Evolutionary conservation across 2,113 vertebrate genomes (phyloP).

Genomic region (Mobula hypostoma): DNA sequence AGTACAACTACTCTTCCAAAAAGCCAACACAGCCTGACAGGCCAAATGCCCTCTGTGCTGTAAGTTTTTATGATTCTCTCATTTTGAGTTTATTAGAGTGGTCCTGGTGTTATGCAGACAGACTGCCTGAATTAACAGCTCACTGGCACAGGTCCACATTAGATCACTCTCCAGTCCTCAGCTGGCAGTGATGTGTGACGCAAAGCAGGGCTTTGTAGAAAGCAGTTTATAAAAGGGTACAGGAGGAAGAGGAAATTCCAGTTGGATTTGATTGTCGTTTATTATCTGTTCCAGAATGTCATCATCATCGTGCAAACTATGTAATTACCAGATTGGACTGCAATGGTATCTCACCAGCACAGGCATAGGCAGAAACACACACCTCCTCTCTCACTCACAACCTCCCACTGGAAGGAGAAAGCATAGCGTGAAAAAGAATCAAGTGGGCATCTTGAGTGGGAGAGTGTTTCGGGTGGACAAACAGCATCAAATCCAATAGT

Average conservation of each 20-base stretch:
- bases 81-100: neutral
- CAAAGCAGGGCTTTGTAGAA: neutral
- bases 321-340: slow-evolving; percentile 2
- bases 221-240: neutral
- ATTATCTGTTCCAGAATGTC: neutral
- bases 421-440: neutral
- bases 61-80: neutral
- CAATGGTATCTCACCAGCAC: neutral
- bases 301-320: neutral
- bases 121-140: slow-evolving; percentile 21
- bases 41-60: neutral
- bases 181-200: neutral
- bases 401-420: neutral
- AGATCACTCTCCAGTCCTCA: slow-evolving; percentile 20
- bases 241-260: slow-evolving; percentile 5
- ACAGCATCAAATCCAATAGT: too few species aligned
- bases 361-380: neutral
- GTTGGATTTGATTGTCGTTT: slow-evolving; percentile 1
- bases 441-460: neutral
- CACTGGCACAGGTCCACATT: neutral
- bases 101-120: neutral
- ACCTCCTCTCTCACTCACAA: neutral
- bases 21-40: too few species aligned
- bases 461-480: neutral
- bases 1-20: neutral